phyloP scores from a whole-genome alignment of 2,888 invertebrate species.

The Epinotia nisella region DNA sequence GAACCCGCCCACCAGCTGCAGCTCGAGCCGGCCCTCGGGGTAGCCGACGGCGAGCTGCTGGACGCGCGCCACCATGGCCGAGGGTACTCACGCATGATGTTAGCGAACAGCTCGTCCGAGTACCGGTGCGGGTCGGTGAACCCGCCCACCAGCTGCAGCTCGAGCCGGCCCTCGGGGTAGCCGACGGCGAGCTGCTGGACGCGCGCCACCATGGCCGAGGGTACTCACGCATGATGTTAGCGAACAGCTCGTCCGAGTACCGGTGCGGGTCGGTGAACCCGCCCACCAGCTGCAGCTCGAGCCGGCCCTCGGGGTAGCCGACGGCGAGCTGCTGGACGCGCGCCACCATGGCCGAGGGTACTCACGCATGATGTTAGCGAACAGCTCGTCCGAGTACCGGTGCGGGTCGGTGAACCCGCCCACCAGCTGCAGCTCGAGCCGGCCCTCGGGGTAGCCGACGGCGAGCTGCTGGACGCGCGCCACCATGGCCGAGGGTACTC shows the following conservation, averaged over 20 bases:
- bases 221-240: constrained; percentile 93
- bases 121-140: constrained; percentile 94
- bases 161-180: constrained; percentile 94
- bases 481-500: constrained; percentile 77
- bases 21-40: constrained; percentile 94
- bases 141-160: constrained; percentile 95
- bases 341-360: constrained; percentile 83
- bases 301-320: constrained; percentile 94
- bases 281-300: constrained; percentile 95
- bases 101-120: constrained; percentile 95
- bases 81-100: constrained; percentile 93
- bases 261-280: constrained; percentile 95
- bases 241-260: constrained; percentile 95
- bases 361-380: constrained; percentile 93
- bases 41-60: constrained; percentile 94
- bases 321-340: constrained; percentile 94
- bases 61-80: constrained; percentile 88
- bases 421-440: constrained; percentile 94
- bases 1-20: constrained; percentile 96
- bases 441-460: constrained; percentile 93
- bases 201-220: constrained; percentile 85
- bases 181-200: constrained; percentile 95
- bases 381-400: constrained; percentile 94
- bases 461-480: constrained; percentile 94
- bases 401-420: constrained; percentile 96